Evolutionary conservation across 2,797 vertebrate genomes (phyloP).

Genomic region (Tangara arthus): DNA sequence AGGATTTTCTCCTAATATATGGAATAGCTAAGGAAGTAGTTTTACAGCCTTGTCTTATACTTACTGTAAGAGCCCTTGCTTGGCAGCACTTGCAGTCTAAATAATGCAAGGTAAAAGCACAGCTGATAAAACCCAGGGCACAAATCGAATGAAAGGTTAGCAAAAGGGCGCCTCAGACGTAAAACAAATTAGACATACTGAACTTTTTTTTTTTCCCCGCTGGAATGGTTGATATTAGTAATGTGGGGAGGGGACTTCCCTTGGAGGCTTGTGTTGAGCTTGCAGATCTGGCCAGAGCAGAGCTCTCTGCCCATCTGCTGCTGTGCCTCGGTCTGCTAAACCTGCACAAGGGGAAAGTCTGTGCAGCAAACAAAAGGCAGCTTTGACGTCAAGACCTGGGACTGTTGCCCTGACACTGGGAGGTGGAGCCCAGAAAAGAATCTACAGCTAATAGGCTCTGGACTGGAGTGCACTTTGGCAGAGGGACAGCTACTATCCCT

Average conservation of each 20-base stretch:
- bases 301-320: neutral
- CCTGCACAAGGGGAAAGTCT: constrained; percentile 16
- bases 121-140: constrained; percentile 1
- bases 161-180: neutral
- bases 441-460: constrained; percentile 37
- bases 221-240: neutral
- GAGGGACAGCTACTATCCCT: constrained; percentile 41
- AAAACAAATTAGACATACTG: neutral
- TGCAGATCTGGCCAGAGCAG: neutral
- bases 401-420: constrained; percentile 56
- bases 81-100: neutral
- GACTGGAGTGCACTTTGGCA: constrained; percentile 42
- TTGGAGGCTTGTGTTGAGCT: neutral
- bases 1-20: neutral
- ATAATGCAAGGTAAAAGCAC: constrained; percentile 1
- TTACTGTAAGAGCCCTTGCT: neutral
- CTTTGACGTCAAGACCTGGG: constrained; percentile 55
- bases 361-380: constrained; percentile 35
- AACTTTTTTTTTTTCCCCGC: neutral
- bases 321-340: neutral
- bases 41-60: neutral
- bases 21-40: neutral
- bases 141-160: neutral
- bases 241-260: neutral
- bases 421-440: constrained; percentile 47